phyloP scores from a whole-genome alignment of 2,113 vertebrate genomes.

The Bufo gargarizans region DNA sequence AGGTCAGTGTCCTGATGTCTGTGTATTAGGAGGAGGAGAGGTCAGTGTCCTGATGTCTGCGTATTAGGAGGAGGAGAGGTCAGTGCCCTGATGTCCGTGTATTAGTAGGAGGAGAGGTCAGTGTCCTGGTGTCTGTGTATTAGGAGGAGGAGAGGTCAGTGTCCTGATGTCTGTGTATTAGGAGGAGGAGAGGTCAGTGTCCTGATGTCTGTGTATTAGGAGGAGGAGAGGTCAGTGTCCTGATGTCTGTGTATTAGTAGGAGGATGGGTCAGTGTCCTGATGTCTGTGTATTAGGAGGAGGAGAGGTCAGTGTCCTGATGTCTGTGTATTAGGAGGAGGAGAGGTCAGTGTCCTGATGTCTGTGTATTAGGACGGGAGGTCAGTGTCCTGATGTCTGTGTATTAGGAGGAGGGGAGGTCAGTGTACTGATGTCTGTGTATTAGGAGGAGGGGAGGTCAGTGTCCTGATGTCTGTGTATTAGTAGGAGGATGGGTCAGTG shows the following conservation, averaged over 20 bases:
- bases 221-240: not conserved
- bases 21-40: not conserved
- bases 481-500: not conserved
- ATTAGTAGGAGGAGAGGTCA: constrained; percentile 10
- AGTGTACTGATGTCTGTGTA: not conserved
- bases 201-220: constrained; percentile 17
- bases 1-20: not conserved
- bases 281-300: constrained; percentile 7
- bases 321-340: constrained; percentile 4
- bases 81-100: no score
- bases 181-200: not conserved
- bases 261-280: not conserved
- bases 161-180: constrained; percentile 12
- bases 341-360: not conserved
- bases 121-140: not conserved
- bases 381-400: not conserved
- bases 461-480: not conserved
- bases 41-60: not conserved
- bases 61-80: not conserved
- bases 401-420: constrained; percentile 20
- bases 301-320: not conserved
- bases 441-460: not conserved
- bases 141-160: not conserved
- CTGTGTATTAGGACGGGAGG: constrained; percentile 16
- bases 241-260: constrained; percentile 8